A percentile compares a stretch with the other conserved stretches of the same genome.
These are phyloP conservation scores for Apamea monoglypha DNA, from an alignment of 2,888 invertebrate genomes.

Conservation along the genomic window DNA sequence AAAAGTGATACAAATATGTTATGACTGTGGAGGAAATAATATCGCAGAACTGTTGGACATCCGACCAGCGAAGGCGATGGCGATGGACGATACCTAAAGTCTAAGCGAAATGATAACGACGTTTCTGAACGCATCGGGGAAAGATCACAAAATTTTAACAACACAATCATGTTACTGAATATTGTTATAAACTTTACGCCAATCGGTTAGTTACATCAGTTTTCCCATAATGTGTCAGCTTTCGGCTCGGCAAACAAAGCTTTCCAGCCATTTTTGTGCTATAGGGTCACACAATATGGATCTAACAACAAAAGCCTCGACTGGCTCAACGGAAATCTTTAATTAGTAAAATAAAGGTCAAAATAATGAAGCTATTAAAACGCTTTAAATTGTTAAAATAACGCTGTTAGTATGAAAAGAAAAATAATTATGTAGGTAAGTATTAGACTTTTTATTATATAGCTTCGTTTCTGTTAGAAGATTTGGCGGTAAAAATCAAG, in stretches of 20 bases:
- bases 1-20: conserved; percentile 21
- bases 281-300: conserved; percentile 67
- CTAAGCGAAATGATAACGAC: conserved; percentile 80
- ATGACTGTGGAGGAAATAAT: conserved; percentile 4
- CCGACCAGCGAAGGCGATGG: conserved; percentile 80
- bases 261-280: conserved; percentile 67
- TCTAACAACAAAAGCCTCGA: conserved; percentile 74
- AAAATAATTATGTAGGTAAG: conserved; percentile 57
- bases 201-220: conserved; percentile 63
- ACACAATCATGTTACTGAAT: conserved; percentile 55
- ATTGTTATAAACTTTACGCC: conserved; percentile 66
- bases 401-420: conserved; percentile 80
- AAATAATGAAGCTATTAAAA: conserved; percentile 69
- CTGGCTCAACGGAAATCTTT: conserved; percentile 66
- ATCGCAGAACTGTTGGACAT: conserved; percentile 67
- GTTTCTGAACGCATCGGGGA: conserved; percentile 82
- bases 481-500: conserved; percentile 67
- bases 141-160: conserved; percentile 63
- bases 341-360: conserved; percentile 61
- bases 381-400: conserved; percentile 76
- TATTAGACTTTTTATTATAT: conserved; percentile 55
- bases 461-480: conserved; percentile 61
- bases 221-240: conserved; percentile 82
- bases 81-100: conserved; percentile 84
- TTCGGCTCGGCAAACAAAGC: conserved; percentile 80